A percentile compares a stretch with the other conserved stretches of the same genome.
Conservation (phyloP, 2,888 invertebrate species). For the Diarsia dahlii region DNA sequence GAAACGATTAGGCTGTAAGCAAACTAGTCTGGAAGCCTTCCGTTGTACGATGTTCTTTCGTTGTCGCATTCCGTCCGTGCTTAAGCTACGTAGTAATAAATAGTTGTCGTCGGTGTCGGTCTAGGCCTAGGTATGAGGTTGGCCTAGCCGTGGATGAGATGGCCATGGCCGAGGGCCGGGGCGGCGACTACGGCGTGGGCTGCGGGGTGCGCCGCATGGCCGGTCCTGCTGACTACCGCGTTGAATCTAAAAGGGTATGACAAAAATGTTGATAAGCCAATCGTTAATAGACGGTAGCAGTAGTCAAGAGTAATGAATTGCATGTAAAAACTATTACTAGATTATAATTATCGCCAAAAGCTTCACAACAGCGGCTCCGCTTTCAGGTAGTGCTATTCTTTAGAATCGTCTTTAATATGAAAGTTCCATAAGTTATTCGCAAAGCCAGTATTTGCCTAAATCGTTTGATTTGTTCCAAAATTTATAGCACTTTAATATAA, state of each 20-base stretch:
- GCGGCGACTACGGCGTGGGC: slow-evolving; percentile 79
- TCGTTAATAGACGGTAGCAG: too few relatives aligned
- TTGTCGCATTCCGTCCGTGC: slow-evolving; percentile 83
- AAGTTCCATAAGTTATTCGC: too few relatives aligned
- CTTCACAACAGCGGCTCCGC: too few relatives aligned
- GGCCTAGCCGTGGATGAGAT: slow-evolving; percentile 79
- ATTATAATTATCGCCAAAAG: too few relatives aligned
- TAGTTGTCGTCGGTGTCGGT: slow-evolving; percentile 75
- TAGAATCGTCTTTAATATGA: too few relatives aligned
- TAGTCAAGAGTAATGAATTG: too few relatives aligned
- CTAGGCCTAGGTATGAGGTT: slow-evolving; percentile 52
- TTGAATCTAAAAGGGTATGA: slow-evolving; percentile 87
- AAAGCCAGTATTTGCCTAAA: too few relatives aligned
- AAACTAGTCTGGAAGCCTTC: slow-evolving; percentile 64
- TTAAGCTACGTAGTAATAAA: slow-evolving; percentile 85
- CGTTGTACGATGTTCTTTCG: slow-evolving; percentile 74
- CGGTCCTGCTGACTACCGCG: slow-evolving; percentile 90
- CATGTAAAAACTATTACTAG: too few relatives aligned
- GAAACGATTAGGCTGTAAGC: slow-evolving; percentile 81
- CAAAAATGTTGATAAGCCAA: neutral
- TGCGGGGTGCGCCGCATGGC: slow-evolving; percentile 90
- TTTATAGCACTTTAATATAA: too few relatives aligned
- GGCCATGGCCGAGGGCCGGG: slow-evolving; percentile 80
- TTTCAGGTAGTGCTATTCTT: too few relatives aligned
- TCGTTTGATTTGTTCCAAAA: too few relatives aligned